Evolutionary conservation across 2,797 vertebrate species (phyloP), one percentile per base, ranked within the genome.

Genomic region (Onychomys torridus): DNA sequence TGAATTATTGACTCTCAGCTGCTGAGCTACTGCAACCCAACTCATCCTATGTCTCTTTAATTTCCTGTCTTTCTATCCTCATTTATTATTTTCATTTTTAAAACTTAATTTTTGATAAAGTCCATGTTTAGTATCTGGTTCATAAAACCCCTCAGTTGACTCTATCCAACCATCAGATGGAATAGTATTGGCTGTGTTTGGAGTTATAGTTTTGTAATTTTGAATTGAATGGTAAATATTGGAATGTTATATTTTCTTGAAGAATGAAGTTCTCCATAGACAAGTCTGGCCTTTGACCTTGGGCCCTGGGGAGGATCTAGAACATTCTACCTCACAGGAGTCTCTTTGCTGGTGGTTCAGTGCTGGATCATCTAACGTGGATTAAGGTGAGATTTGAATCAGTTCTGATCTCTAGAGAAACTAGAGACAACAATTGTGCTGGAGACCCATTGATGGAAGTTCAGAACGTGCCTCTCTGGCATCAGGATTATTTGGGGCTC

Each of bases 71-170:
- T 59, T 5, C 71, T 34, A 46, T 19, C 16, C 52, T 73, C n/a
- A 61, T 9, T 75, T 59, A 75, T 46, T 43, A 61, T 76, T 43
- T 49, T 17, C 13, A 34, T 61, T 23, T 76, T 76, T 61, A 13
- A 34, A 89, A 83, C 78, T 55, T 67, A 69, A n/a, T 29, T 63
- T 89, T 32, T 75, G 17, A 59, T 73, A 43, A 65, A 19, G 5
- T 1, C 1, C 92, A 1, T 71, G 4, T 91, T 97, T 89, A 17
- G 37, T 57, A 94, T 96, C 4, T 14, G 32, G 6, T 34, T 97
- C 76, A 95, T 14, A 71, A 59, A 93, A 71, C 69, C 86, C 25
- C 52, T 77, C 75, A 91, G 65, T 52, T 77, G 77, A 85, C 34
- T 67, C 13, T 21, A 21, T 14, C 25, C 37, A 12, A 61, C 4